These are phyloP conservation scores for Zosterops pallidus DNA, from an alignment of 2,113 vertebrate species.

Conservation along the genomic window DNA sequence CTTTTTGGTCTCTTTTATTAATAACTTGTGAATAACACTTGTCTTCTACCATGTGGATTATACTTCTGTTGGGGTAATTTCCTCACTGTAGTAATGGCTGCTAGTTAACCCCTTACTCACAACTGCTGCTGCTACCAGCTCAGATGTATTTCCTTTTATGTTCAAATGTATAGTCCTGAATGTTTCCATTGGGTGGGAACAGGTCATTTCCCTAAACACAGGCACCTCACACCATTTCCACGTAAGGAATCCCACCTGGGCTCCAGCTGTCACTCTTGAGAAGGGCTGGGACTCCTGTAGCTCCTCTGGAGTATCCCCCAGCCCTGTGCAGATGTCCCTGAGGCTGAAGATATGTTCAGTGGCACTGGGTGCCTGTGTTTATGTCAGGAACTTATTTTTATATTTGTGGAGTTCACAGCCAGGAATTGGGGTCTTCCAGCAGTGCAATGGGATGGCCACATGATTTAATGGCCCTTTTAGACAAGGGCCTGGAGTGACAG, in stretches of 20 bases:
- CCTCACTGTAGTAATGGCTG: slow-evolving; percentile 43
- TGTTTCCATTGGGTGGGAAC: background rate
- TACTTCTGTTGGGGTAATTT: slow-evolving; percentile 70
- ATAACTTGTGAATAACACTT: slow-evolving; percentile 78
- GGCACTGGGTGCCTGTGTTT: background rate
- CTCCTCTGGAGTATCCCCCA: background rate
- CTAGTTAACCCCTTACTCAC: slow-evolving; percentile 61
- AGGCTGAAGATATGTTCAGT: background rate
- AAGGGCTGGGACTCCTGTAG: background rate
- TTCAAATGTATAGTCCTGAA: background rate
- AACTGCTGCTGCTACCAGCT: background rate
- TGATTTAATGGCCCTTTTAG: background rate
- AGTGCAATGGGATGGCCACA: background rate
- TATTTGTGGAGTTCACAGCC: background rate
- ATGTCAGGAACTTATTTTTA: background rate
- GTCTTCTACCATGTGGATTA: slow-evolving; percentile 69
- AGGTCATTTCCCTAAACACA: background rate
- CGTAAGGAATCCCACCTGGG: background rate
- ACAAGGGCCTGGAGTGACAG: background rate
- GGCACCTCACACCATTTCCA: background rate
- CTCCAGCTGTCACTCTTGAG: background rate
- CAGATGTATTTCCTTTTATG: background rate
- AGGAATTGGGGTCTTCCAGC: background rate
- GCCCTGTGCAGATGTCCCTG: background rate
- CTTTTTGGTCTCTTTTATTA: slow-evolving; percentile 73